Base-by-base conservation (phyloP, 2,888 invertebrate species). In the Muschampia plurimacula region DNA sequence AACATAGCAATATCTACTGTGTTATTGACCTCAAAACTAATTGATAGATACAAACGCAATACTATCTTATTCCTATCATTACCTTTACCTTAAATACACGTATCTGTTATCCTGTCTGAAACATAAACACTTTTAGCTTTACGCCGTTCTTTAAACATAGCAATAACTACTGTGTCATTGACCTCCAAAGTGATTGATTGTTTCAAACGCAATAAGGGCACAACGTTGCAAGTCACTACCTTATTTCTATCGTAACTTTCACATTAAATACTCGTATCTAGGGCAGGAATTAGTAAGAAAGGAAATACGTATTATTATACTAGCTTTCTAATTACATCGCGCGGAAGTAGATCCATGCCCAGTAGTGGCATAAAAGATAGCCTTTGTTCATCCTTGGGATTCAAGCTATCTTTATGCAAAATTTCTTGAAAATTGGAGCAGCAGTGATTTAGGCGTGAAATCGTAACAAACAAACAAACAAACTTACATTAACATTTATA, bases 31-130 rank as follows among this genome's bases (percentile, higher is more conserved):
- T 64, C 5, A 52, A 28, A 41, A 28, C 59, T 70, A 59, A 70
- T 70, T 70, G 70, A 70, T 70, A 59, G 70, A 65, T 70, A 59
- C 57, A 65, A 65, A 46, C 57, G 44, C 22, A 70, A 65, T 70
- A 65, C 13, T 22, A 22, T 22, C 22, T 22, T 22, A 22, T 22
- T 22, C 22, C 10, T 32, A 36, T 32, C 57, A 2, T 59, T 12
- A 59, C 32, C 2, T 52, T 52, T n/a, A 10, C 12, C 10, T 57
- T 2, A 15, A 55, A 15, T 52, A 52, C 15, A 10, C 2, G 2
- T 10, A 52, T 6, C 3, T 52, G 4, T 39, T 39, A 39, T 39
- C 7, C 7, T 7, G 39, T 39, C 4, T 13, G 13, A n/a, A 49
- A 13, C 3, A 8, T 13, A 13, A 49, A 13, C 49, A 5, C 28